Conservation (phyloP, 2,888 invertebrate genomes). For the Chalcosyrphus nemorum region DNA sequence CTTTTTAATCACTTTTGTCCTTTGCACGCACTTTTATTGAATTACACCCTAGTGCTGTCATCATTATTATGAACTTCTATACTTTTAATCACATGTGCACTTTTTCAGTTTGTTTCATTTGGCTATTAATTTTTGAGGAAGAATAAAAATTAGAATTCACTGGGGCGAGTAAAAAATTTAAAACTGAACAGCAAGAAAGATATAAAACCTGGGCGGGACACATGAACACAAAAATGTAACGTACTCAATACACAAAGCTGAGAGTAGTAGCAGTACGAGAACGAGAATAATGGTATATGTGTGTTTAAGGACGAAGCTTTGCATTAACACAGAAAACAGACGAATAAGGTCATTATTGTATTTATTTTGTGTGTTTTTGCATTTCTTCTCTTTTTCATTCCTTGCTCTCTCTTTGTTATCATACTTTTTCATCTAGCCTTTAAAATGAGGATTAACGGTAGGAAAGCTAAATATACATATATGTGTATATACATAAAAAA, state of each 20-base stretch:
- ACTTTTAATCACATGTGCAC: constrained; percentile 7
- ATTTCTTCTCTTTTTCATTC: constrained; percentile 36
- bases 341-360: constrained; percentile 69
- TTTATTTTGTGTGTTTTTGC: constrained; percentile 63
- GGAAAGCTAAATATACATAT: constrained; percentile 16
- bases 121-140: neutral
- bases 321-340: constrained; percentile 62
- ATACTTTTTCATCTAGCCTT: constrained; percentile 55
- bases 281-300: constrained; percentile 35
- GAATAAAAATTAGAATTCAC: neutral
- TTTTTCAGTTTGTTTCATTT: constrained; percentile 19
- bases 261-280: constrained; percentile 36
- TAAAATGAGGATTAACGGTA: constrained; percentile 37
- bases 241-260: constrained; percentile 51
- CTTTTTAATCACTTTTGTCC: constrained; percentile 20
- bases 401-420: constrained; percentile 46
- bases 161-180: neutral
- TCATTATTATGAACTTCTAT: constrained; percentile 33
- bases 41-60: constrained; percentile 33
- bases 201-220: constrained; percentile 77
- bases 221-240: constrained; percentile 71
- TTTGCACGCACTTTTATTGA: constrained; percentile 22
- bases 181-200: constrained; percentile 6
- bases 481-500: neutral
- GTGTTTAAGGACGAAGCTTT: constrained; percentile 63